A percentile compares a stretch with the other conserved stretches of the same genome.
phyloP scores from a whole-genome alignment of 2,113 vertebrate genomes.

The Pionites leucogaster region DNA sequence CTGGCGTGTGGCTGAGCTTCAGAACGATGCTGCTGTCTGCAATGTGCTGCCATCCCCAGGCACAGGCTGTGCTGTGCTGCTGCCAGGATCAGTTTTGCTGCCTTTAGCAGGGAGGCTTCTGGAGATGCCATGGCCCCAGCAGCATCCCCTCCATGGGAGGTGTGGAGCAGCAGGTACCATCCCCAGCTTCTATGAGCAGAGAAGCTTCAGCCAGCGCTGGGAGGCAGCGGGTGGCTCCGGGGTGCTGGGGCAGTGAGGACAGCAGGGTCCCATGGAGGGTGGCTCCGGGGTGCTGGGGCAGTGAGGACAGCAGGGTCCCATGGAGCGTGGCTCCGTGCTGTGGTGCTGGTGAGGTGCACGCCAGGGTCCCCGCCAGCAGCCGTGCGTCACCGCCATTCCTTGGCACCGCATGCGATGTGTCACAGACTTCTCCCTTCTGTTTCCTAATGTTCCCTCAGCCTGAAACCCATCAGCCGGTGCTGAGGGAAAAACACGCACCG shows the following conservation, averaged over 20 bases:
- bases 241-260: background rate
- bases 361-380: background rate
- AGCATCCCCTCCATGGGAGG: fast-evolving
- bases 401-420: background rate
- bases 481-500: constrained; percentile 1
- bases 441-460: background rate
- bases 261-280: background rate
- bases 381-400: background rate
- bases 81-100: background rate
- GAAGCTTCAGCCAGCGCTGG: background rate
- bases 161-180: background rate
- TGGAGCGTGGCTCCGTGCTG: background rate
- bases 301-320: fast-evolving
- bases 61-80: background rate
- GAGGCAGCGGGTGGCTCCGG: background rate
- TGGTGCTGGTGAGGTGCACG: background rate
- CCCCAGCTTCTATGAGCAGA: background rate
- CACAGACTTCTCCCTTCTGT: background rate
- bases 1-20: background rate
- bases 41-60: background rate
- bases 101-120: background rate
- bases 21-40: background rate
- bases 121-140: fast-evolving
- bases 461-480: constrained; percentile 40
- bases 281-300: background rate